These are phyloP conservation scores for Calliopum simillimum DNA, from an alignment of 2,888 invertebrate genomes.

Conservation along the genomic window DNA sequence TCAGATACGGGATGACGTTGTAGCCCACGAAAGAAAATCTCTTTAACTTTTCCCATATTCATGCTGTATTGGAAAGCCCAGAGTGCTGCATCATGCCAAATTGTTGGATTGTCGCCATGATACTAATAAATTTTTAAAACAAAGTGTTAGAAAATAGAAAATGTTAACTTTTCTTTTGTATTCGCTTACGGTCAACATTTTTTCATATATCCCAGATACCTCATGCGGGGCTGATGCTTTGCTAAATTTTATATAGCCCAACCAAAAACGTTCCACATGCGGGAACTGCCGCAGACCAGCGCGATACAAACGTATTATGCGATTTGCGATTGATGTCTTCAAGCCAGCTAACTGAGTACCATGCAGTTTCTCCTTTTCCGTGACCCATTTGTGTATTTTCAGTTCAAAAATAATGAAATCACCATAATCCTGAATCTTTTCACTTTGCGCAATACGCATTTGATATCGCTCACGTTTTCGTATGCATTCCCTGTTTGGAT, in stretches of 20 bases:
- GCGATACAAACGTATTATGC: slow-evolving; percentile 80
- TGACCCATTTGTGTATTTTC: slow-evolving; percentile 56
- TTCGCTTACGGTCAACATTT: slow-evolving; percentile 72
- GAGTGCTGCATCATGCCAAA: slow-evolving; percentile 82
- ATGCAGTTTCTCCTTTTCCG: slow-evolving; percentile 72
- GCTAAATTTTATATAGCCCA: slow-evolving; percentile 84
- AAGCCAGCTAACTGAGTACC: slow-evolving; percentile 72
- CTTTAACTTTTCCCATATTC: slow-evolving; percentile 77
- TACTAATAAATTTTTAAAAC: slow-evolving; percentile 67
- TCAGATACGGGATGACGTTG: slow-evolving; percentile 79
- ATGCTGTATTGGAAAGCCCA: slow-evolving; percentile 60
- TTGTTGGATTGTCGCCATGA: slow-evolving; percentile 78
- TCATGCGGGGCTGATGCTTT: slow-evolving; percentile 72
- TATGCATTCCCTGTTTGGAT: slow-evolving; percentile 54
- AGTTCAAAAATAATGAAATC: slow-evolving; percentile 63
- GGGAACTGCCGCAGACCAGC: slow-evolving; percentile 77
- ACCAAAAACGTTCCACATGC: slow-evolving; percentile 80
- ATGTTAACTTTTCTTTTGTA: too few relatives aligned
- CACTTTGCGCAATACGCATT: slow-evolving; percentile 56
- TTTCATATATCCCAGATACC: slow-evolving; percentile 71
- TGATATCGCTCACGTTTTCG: slow-evolving; percentile 58
- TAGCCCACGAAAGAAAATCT: slow-evolving; percentile 79
- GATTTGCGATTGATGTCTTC: slow-evolving; percentile 76
- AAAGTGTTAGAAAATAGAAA: too few relatives aligned
- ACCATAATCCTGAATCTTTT: slow-evolving; percentile 56